Percentiles rank a stretch among this genome's conserved stretches.
These are phyloP conservation scores for Myiotriccus ornatus DNA, from an alignment of 2,797 vertebrate genomes.

Conservation along the genomic window DNA sequence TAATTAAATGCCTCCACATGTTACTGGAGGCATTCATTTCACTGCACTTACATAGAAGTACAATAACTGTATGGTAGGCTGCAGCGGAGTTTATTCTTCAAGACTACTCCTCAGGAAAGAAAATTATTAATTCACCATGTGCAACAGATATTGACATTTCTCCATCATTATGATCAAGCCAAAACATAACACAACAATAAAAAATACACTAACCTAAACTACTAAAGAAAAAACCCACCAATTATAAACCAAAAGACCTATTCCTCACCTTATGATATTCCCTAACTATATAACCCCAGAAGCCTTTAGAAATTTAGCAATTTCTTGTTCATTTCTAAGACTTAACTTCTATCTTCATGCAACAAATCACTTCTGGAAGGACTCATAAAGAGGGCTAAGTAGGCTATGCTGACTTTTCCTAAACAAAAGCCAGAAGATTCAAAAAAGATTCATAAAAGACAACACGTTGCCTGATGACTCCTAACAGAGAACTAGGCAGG, in stretches of 20 bases:
- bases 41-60: not conserved
- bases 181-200: not conserved
- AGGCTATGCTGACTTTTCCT: not conserved
- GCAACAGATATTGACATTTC: not conserved
- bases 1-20: conserved; percentile 43
- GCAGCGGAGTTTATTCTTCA: not conserved
- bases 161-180: not conserved
- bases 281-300: not conserved
- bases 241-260: not conserved
- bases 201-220: not conserved
- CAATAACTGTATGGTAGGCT: not conserved
- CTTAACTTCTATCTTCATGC: not conserved
- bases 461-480: not conserved
- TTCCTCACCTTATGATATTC: not conserved
- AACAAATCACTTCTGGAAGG: not conserved
- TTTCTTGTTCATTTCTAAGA: not conserved
- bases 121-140: not conserved
- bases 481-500: not conserved
- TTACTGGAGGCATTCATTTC: not conserved
- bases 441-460: not conserved
- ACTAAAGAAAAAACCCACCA: not conserved
- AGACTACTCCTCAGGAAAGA: not conserved
- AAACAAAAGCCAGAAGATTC: not conserved
- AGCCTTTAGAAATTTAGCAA: not conserved
- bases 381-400: not conserved